Evolutionary conservation across 2,113 vertebrate species (phyloP).

Genomic region (Notarius lentiginosus): DNA sequence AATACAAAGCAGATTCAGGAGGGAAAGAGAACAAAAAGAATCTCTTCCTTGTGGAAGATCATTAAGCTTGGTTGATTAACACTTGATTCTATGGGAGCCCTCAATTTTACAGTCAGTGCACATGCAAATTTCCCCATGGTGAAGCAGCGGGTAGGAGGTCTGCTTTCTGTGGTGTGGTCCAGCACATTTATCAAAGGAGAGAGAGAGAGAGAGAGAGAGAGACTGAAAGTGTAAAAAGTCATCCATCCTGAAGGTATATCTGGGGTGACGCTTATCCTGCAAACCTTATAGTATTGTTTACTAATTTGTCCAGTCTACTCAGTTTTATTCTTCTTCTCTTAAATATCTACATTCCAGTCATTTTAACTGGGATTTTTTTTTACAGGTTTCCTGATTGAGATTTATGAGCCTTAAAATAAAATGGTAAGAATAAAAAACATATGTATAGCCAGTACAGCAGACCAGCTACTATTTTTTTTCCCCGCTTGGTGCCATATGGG

Average conservation of each 20-base stretch:
- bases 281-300: constrained; percentile 45
- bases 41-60: constrained; percentile 56
- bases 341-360: constrained; percentile 39
- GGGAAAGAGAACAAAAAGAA: constrained; percentile 44
- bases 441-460: not conserved
- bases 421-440: not conserved
- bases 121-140: constrained; percentile 66
- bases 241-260: constrained; percentile 47
- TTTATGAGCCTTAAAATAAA: not conserved
- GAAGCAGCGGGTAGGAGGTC: constrained; percentile 41
- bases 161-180: constrained; percentile 49
- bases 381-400: constrained; percentile 9
- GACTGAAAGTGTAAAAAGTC: constrained; percentile 50
- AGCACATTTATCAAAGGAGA: constrained; percentile 49
- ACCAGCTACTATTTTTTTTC: not conserved
- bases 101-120: constrained; percentile 71
- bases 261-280: constrained; percentile 37
- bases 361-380: not conserved
- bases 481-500: not conserved
- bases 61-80: constrained; percentile 68
- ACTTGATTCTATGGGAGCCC: constrained; percentile 64
- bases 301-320: constrained; percentile 35
- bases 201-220: constrained; percentile 39
- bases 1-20: constrained; percentile 21
- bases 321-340: constrained; percentile 46